Conservation (phyloP, 1,140 invertebrate species). For the Calephelis nemesis region DNA sequence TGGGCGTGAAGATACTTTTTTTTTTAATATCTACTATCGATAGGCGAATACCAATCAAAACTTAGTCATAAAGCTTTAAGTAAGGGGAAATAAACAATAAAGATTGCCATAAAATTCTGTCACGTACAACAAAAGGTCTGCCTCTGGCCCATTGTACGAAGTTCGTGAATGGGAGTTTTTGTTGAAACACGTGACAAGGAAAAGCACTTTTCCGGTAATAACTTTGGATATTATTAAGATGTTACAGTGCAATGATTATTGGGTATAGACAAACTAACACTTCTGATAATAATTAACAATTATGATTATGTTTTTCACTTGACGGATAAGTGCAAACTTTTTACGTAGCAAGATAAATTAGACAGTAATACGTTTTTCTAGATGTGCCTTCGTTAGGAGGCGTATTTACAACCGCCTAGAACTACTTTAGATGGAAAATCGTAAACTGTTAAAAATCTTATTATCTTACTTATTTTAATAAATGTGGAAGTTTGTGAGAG, state of each 20-base stretch:
- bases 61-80: neutral
- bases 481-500: no score
- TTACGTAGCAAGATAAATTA: no score
- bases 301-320: no score
- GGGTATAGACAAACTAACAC: neutral
- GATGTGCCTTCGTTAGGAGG: no score
- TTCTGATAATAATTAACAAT: no score
- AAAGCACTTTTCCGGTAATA: slow-evolving; percentile 9
- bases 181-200: slow-evolving; percentile 9
- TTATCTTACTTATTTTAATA: no score
- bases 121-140: slow-evolving; percentile 10
- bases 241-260: neutral
- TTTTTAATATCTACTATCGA: neutral
- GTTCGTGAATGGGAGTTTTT: slow-evolving; percentile 12
- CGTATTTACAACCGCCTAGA: no score
- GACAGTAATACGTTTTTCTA: no score
- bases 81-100: slow-evolving; percentile 11
- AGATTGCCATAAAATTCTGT: slow-evolving; percentile 12
- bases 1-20: no score
- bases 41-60: slow-evolving; percentile 1
- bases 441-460: no score
- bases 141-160: slow-evolving; percentile 8
- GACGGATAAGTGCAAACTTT: no score
- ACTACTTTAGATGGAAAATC: no score
- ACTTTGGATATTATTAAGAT: slow-evolving; percentile 5